Evolutionary conservation across 2,113 vertebrate genomes (phyloP).

Genomic region (Chaetodon auriga): DNA sequence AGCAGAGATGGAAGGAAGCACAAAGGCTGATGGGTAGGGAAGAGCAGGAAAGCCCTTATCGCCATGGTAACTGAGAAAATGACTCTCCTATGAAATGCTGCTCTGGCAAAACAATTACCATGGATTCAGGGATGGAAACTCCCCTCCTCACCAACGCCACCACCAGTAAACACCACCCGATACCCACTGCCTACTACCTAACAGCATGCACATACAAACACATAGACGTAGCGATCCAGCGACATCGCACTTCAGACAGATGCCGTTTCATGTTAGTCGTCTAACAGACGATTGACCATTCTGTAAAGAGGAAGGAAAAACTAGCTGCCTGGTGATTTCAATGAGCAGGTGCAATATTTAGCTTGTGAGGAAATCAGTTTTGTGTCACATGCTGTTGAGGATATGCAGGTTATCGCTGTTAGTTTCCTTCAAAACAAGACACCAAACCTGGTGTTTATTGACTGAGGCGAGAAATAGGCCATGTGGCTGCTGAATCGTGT

Average conservation of each 20-base stretch:
- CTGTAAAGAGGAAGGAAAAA: too few species aligned
- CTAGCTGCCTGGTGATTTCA: too few species aligned
- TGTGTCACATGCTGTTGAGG: too few species aligned
- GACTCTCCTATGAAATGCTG: conserved; percentile 65
- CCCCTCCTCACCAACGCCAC: background rate
- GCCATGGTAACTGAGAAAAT: conserved; percentile 77
- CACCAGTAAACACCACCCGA: background rate
- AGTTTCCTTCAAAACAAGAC: too few species aligned
- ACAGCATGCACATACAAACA: background rate
- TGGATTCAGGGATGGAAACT: conserved; percentile 47
- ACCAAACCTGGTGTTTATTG: too few species aligned
- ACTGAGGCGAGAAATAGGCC: too few species aligned
- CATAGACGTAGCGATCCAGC: background rate
- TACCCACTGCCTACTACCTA: background rate
- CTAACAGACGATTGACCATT: background rate
- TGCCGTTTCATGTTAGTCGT: background rate
- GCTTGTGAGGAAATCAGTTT: too few species aligned
- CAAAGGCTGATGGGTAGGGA: conserved; percentile 46
- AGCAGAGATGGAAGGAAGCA: conserved; percentile 38
- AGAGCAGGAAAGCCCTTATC: conserved; percentile 75
- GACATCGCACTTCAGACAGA: background rate
- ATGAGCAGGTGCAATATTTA: too few species aligned
- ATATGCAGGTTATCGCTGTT: too few species aligned
- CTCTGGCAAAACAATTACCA: conserved; percentile 61
- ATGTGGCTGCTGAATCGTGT: too few species aligned